Evolutionary conservation across 1,140 invertebrate genomes (phyloP).

Genomic region (Hermetia illucens): DNA sequence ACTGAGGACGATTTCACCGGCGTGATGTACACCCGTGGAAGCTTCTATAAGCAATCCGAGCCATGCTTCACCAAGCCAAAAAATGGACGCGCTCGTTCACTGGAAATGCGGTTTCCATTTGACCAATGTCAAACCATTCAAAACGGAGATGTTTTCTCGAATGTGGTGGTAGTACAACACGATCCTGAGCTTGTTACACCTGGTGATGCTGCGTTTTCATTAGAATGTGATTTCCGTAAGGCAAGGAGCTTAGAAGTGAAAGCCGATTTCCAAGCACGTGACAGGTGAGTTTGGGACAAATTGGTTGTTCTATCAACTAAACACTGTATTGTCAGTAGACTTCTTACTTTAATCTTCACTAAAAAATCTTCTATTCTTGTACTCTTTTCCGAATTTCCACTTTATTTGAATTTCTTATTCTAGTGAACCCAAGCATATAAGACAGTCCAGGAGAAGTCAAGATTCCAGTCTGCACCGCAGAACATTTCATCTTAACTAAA

Average conservation of each 20-base stretch:
- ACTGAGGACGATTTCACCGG: conserved; percentile 42
- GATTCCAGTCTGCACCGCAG: not conserved
- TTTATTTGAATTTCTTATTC: conserved; percentile 6
- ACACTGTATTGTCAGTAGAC: not conserved
- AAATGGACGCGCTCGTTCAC: conserved; percentile 22
- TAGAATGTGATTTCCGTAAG: conserved; percentile 43
- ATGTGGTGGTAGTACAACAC: conserved; percentile 42
- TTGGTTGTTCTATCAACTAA: conserved; percentile 3
- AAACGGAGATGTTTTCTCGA: conserved; percentile 37
- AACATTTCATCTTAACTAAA: not conserved
- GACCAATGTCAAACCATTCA: conserved; percentile 39
- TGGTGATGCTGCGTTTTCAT: conserved; percentile 43
- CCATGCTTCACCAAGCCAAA: conserved; percentile 40
- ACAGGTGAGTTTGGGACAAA: conserved; percentile 21
- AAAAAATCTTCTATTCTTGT: conserved; percentile 3
- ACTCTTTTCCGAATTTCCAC: conserved; percentile 2
- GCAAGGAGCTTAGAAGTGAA: conserved; percentile 34
- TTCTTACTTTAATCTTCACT: conserved; percentile 3
- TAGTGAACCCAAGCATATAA: not conserved
- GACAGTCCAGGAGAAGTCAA: not conserved
- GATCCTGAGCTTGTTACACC: conserved; percentile 47
- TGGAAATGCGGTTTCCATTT: conserved; percentile 39
- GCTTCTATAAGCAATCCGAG: conserved; percentile 37
- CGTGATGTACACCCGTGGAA: conserved; percentile 45
- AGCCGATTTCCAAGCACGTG: conserved; percentile 31